Percentiles rank a stretch among this genome's conserved stretches.
phyloP scores from a whole-genome alignment of 2,888 invertebrate genomes.

The Cancer borealis region DNA sequence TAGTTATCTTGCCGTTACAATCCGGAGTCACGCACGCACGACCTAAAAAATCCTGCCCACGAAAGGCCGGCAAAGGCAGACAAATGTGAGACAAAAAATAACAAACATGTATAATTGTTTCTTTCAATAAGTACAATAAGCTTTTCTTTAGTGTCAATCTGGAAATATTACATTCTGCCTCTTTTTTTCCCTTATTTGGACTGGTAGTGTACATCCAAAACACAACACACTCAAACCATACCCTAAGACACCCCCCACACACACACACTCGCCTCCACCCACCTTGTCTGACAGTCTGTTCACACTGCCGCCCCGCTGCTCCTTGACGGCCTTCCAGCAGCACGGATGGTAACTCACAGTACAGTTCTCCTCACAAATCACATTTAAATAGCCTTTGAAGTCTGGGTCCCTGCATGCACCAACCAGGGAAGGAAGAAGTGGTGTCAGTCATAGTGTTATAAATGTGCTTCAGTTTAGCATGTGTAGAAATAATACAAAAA shows the following conservation, averaged over 20 bases:
- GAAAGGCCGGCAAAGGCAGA: neutral
- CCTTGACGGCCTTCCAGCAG: constrained; percentile 74
- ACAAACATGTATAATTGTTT: neutral
- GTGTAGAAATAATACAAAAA: no score
- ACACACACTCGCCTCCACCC: neutral
- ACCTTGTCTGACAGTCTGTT: constrained; percentile 69
- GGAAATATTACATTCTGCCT: neutral
- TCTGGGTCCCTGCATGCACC: constrained; percentile 66
- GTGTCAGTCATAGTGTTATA: neutral
- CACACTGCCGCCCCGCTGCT: constrained; percentile 47
- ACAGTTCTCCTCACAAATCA: constrained; percentile 74
- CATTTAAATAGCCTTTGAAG: constrained; percentile 72
- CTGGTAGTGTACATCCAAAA: neutral
- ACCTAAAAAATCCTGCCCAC: constrained; percentile 73
- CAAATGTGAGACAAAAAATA: neutral
- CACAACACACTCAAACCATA: neutral
- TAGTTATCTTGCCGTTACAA: constrained; percentile 71
- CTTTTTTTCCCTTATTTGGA: neutral
- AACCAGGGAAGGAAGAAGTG: neutral
- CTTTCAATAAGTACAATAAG: neutral
- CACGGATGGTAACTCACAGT: constrained; percentile 72
- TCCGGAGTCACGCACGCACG: constrained; percentile 71
- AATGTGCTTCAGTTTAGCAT: no score
- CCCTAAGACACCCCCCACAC: no score
- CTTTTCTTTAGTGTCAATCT: neutral